Evolutionary conservation across 2,113 vertebrate genomes (phyloP), one percentile per base, ranked within the genome.

Genomic region (Sapajus apella): DNA sequence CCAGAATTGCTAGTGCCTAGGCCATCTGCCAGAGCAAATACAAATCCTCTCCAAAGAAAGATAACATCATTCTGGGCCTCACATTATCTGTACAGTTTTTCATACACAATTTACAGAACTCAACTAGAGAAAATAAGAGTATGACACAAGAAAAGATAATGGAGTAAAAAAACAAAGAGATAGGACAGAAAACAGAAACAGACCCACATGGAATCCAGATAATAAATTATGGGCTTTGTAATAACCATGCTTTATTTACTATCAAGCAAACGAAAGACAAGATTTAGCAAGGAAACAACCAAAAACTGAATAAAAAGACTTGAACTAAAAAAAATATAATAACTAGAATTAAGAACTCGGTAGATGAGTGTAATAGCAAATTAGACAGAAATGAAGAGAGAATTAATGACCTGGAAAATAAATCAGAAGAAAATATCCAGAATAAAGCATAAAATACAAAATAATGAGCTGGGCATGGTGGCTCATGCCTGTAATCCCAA

Each of bases 261-360:
- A 45, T 21, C 40, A 93, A 96, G 79, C 40, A 96, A 95, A 84
- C 56, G n/a, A 85, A 93, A 90, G 18, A 45, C 40, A 87, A 95
- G 20, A 37, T 40, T 79, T 83, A 90, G 37, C 47, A 80, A 90
- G 87, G 50, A 95, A 75, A 52, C 8, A 66, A 84, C 79, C n/a
- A 61, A 61, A 92, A 94, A 92, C 27, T 58, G 47, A 90, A 77
- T 73, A 18, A 14, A 77, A 83, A 92, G 79, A 87, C 43, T 90
- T 82, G 20, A 96, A 79, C 80, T 94, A 86, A 92, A 86, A 64
- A 90, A 83, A 87, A 47, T 89, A 90, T 2, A 94, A 23, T 35
- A 58, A 77, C 32, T 90, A 73, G 50, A 94, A 61, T 84, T 76
- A 75, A 84, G 37, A 93, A 87, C 4, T 89, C 61, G 52, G 30